Evolutionary conservation across 1,140 invertebrate species (phyloP), one percentile per base, ranked within the genome.

Genomic region (Bombus waltoni): DNA sequence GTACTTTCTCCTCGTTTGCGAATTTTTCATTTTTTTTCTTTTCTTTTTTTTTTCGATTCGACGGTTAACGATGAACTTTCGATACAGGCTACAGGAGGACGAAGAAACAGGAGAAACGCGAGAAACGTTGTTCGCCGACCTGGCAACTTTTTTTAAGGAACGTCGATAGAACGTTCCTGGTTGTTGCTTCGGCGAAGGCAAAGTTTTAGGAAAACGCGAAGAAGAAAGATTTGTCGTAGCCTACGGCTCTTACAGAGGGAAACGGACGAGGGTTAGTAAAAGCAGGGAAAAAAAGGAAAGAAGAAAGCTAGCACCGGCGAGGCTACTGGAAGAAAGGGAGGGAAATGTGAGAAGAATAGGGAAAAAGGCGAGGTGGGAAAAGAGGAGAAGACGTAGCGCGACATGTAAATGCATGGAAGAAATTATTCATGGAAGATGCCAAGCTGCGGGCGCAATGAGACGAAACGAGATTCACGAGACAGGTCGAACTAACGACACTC

Each of bases 361-460:
- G 44, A 28, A 76, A 25, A 76, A 70, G 40, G 32, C 35, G 28
- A 47, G 13, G 47, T 53, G 47, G 13, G 42, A 35, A 66, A 78
- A 83, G 62, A 82, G 66, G 77, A 73, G 42, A 40, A 59, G 38
- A 72, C 40, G 62, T 40, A 57, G 53, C 25, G 62, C 81, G 59
- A 83, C 89, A 90, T 90, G 85, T 89, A 90, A 90, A 90, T 90
- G 88, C 74, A 87, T 83, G 88, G 81, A 87, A 87, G 91, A 93
- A 91, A 93, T 93, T 93, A 93, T 93, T 93, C 92, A 93, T 91
- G 89, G 90, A 88, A 92, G 89, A 88, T 90, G 88, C 89, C 88
- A 89, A 82, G 79, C 76, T 82, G 62, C 28, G 82, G 83, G 89
- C 86, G 90, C 92, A 92, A 93, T 89, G 89, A 93, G 89, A 93